phyloP scores from a whole-genome alignment of 2,888 invertebrate genomes.

The Thymelicus acteon region DNA sequence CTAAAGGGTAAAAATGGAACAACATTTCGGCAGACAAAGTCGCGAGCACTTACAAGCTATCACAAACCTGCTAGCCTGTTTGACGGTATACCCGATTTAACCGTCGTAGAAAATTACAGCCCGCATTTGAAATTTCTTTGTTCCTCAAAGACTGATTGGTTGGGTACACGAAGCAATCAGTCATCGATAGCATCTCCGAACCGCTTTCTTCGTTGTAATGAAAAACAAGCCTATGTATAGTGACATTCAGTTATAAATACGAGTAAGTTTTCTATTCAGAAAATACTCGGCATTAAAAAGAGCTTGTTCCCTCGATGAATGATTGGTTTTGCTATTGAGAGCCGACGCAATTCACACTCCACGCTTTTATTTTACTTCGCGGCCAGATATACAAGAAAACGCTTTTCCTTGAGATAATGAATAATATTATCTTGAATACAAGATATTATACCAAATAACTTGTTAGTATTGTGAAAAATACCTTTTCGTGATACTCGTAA shows the following conservation, averaged over 20 bases:
- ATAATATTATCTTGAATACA: background rate
- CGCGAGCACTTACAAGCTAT: too few relatives aligned
- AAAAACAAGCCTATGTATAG: background rate
- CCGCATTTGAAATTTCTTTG: background rate
- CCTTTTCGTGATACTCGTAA: background rate
- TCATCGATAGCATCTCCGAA: background rate
- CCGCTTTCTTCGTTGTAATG: slow-evolving; percentile 4
- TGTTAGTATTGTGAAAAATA: background rate
- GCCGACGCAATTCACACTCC: background rate
- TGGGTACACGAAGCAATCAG: background rate
- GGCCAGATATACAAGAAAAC: background rate
- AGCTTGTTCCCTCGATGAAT: slow-evolving; percentile 4
- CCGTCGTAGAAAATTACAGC: too few relatives aligned
- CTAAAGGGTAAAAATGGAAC: too few relatives aligned
- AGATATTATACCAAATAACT: background rate
- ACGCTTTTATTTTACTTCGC: background rate
- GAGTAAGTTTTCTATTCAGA: slow-evolving; percentile 1
- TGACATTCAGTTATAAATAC: background rate
- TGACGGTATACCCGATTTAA: too few relatives aligned
- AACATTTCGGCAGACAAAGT: too few relatives aligned
- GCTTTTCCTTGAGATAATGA: slow-evolving; percentile 1
- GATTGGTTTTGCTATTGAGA: slow-evolving; percentile 12
- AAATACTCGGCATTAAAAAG: background rate
- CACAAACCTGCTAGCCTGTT: too few relatives aligned
- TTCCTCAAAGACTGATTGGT: slow-evolving; percentile 7